Percentiles rank a stretch among this genome's conserved stretches.
phyloP scores from a whole-genome alignment of 1,140 invertebrate genomes.

The Macrostomum lignano region DNA sequence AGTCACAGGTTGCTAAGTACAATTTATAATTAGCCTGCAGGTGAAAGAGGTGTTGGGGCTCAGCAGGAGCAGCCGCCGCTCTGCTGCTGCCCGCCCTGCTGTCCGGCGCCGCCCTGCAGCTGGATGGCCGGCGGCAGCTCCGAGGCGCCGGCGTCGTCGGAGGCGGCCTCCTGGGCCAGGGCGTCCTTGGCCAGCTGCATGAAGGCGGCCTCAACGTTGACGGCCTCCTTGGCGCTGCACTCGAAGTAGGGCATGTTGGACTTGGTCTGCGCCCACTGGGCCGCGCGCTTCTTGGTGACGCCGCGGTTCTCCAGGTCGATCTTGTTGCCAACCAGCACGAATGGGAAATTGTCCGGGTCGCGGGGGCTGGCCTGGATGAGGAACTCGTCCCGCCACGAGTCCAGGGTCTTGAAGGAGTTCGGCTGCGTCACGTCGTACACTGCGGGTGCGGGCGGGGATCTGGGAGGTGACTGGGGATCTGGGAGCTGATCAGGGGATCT shows the following conservation, averaged over 20 bases:
- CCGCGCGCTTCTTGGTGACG: slow-evolving; percentile 60
- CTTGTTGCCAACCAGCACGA: slow-evolving; percentile 96
- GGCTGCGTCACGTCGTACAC: slow-evolving; percentile 81
- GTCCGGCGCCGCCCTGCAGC: too few species aligned
- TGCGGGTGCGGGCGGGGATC: too few species aligned
- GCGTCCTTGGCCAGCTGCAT: slow-evolving; percentile 88
- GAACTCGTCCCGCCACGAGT: slow-evolving; percentile 97
- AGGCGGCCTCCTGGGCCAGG: not conserved
- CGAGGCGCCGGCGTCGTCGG: too few species aligned
- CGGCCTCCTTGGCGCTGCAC: slow-evolving; percentile 85
- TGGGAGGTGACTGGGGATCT: too few species aligned
- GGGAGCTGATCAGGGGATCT: too few species aligned
- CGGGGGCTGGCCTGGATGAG: slow-evolving; percentile 72
- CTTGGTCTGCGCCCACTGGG: slow-evolving; percentile 91
- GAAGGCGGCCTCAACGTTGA: slow-evolving; percentile 91
- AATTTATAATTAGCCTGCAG: too few species aligned
- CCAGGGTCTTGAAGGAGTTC: slow-evolving; percentile 84
- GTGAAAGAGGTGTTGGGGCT: too few species aligned
- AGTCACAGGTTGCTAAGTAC: too few species aligned
- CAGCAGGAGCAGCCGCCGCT: too few species aligned
- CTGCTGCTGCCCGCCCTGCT: too few species aligned
- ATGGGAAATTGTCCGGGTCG: slow-evolving; percentile 95
- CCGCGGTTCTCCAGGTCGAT: slow-evolving; percentile 80
- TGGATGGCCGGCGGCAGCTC: too few species aligned
- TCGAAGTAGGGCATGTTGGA: slow-evolving; percentile 97